A percentile compares a stretch with the other conserved stretches of the same genome.
These are phyloP conservation scores for Sceliomorpha sp. DNA, from an alignment of 2,888 invertebrate genomes.

Conservation along the genomic window DNA sequence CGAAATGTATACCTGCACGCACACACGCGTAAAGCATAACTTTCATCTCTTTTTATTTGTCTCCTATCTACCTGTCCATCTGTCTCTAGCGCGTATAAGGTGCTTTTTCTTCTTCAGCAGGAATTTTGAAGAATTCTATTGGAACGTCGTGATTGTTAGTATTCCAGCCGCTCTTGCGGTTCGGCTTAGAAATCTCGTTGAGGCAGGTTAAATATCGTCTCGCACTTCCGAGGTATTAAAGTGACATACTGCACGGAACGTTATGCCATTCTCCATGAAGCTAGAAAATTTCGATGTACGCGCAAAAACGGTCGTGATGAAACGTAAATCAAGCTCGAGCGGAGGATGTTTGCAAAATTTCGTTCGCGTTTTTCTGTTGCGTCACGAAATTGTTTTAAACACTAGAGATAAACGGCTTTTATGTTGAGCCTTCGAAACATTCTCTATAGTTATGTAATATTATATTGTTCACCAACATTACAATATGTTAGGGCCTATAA, in stretches of 20 bases:
- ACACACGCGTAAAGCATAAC: too few species aligned
- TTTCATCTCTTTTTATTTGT: slow-evolving; percentile 51
- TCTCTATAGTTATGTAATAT: slow-evolving; percentile 47
- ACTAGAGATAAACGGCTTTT: slow-evolving; percentile 40
- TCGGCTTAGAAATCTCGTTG: slow-evolving; percentile 66
- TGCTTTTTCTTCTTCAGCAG: slow-evolving; percentile 64
- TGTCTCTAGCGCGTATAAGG: slow-evolving; percentile 54
- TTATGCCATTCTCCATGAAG: slow-evolving; percentile 40
- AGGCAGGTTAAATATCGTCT: slow-evolving; percentile 64
- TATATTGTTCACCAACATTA: too few species aligned
- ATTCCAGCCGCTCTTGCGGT: slow-evolving; percentile 40
- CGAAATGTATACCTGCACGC: too few species aligned
- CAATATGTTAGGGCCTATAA: too few species aligned
- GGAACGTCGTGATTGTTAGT: slow-evolving; percentile 67
- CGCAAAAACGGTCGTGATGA: slow-evolving; percentile 40
- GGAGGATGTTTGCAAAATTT: slow-evolving; percentile 52
- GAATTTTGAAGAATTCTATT: slow-evolving; percentile 75
- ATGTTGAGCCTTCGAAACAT: slow-evolving; percentile 43
- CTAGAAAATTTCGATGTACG: slow-evolving; percentile 51
- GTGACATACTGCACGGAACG: slow-evolving; percentile 36
- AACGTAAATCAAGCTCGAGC: slow-evolving; percentile 32
- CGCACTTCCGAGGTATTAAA: slow-evolving; percentile 50
- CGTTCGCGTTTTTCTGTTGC: slow-evolving; percentile 41
- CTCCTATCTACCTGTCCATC: slow-evolving; percentile 62
- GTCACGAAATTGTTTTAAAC: slow-evolving; percentile 46